Evolutionary conservation across 2,888 invertebrate species (phyloP).

Genomic region (Pachymerium ferrugineum): DNA sequence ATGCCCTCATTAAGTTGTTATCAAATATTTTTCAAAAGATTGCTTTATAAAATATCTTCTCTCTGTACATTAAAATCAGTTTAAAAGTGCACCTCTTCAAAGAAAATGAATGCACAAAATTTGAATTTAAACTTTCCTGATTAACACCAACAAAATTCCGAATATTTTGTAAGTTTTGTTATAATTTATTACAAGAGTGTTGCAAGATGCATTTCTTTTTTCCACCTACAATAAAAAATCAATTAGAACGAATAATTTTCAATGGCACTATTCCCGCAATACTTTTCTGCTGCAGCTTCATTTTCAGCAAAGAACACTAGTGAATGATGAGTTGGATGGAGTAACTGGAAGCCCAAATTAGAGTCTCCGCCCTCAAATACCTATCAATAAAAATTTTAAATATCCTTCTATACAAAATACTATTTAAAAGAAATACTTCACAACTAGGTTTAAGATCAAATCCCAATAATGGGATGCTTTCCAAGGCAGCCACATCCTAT

Average conservation of each 20-base stretch:
- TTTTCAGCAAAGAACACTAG: slow-evolving; percentile 51
- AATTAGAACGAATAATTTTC: background rate
- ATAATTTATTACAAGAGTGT: background rate
- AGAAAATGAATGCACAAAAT: background rate
- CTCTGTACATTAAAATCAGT: background rate
- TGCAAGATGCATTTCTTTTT: background rate
- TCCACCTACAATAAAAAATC: background rate
- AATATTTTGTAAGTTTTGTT: background rate
- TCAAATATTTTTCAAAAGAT: background rate
- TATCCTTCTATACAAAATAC: background rate
- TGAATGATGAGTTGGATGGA: slow-evolving; percentile 50
- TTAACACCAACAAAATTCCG: background rate
- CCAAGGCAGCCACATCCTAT: slow-evolving; percentile 52
- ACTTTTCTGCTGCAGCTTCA: slow-evolving; percentile 48
- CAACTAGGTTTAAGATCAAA: slow-evolving; percentile 46
- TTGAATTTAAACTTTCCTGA: background rate
- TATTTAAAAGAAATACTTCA: background rate
- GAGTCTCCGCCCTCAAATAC: slow-evolving; percentile 48
- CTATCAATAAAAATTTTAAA: slow-evolving; percentile 42
- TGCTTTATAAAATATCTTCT: background rate
- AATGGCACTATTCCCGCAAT: background rate
- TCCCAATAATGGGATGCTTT: slow-evolving; percentile 53
- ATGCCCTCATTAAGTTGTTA: too few relatives aligned
- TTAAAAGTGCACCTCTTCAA: background rate
- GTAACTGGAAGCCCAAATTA: slow-evolving; percentile 50